A percentile compares a stretch with the other conserved stretches of the same genome.
phyloP scores from a whole-genome alignment of 92 coral and sea anemone species.

The Micromussa lordhowensis region DNA sequence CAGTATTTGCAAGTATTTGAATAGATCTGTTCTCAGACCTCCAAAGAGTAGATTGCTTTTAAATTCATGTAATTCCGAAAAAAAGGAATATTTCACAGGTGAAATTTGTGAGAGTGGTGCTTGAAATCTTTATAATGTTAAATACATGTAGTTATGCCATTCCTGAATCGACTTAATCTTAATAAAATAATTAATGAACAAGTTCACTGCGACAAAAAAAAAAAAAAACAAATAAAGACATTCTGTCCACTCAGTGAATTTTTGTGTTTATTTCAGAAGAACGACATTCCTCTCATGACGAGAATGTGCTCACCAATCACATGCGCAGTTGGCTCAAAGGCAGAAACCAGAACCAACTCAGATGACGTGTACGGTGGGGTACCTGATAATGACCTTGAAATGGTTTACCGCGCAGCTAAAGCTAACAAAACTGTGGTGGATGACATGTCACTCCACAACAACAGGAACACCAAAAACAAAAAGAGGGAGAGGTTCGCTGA shows the following conservation, averaged over 20 bases:
- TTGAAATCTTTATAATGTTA: too few species aligned
- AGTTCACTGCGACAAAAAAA: too few species aligned
- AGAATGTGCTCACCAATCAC: constrained; percentile 12
- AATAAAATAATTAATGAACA: too few species aligned
- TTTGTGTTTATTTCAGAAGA: neutral
- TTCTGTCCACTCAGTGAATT: neutral
- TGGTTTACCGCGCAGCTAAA: constrained; percentile 41
- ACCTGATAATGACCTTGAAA: constrained; percentile 41
- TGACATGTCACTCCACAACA: constrained; percentile 22
- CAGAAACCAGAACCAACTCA: neutral
- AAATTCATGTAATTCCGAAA: too few species aligned
- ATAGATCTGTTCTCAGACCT: too few species aligned
- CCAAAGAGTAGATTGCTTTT: too few species aligned
- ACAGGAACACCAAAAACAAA: neutral
- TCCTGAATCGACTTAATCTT: too few species aligned
- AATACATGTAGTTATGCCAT: too few species aligned
- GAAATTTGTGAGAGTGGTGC: too few species aligned
- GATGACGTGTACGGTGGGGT: neutral
- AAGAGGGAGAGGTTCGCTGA: constrained; percentile 6
- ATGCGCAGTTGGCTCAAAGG: constrained; percentile 14
- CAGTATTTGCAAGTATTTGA: too few species aligned
- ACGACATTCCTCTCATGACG: neutral
- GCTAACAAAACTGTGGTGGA: constrained; percentile 36
- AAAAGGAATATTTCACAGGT: too few species aligned
- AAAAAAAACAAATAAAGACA: too few species aligned